Conservation (phyloP, 2,797 vertebrate genomes). For the Hydrophis major region DNA sequence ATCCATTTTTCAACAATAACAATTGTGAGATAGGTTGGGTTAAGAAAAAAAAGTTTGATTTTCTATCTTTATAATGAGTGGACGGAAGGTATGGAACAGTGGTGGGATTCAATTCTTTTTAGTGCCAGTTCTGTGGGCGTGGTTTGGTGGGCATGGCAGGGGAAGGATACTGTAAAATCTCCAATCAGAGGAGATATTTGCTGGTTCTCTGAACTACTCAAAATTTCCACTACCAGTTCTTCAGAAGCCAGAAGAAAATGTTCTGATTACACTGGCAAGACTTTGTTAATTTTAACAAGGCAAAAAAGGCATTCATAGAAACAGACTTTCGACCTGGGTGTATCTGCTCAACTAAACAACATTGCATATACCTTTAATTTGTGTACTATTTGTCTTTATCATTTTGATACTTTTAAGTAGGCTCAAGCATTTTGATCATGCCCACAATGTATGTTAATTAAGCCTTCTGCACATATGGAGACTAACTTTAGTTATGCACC, state of each 20-base stretch:
- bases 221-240: too few relatives aligned
- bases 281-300: constrained; percentile 10
- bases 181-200: too few relatives aligned
- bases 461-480: constrained; percentile 36
- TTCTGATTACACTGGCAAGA: not conserved
- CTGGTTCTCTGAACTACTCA: too few relatives aligned
- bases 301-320: not conserved
- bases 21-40: not conserved
- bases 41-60: not conserved
- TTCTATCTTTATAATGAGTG: not conserved
- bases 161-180: too few relatives aligned
- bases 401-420: constrained; percentile 24
- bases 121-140: too few relatives aligned
- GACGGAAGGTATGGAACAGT: not conserved
- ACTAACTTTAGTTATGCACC: constrained; percentile 63
- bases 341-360: not conserved
- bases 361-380: not conserved
- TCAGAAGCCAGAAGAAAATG: not conserved
- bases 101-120: too few relatives aligned
- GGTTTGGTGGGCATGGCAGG: too few relatives aligned
- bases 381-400: not conserved
- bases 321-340: not conserved
- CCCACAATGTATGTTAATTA: constrained; percentile 54
- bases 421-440: constrained; percentile 44
- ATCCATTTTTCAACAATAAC: not conserved